Conservation (phyloP, 2,797 vertebrate genomes). For the Phyllotis vaccarum region DNA sequence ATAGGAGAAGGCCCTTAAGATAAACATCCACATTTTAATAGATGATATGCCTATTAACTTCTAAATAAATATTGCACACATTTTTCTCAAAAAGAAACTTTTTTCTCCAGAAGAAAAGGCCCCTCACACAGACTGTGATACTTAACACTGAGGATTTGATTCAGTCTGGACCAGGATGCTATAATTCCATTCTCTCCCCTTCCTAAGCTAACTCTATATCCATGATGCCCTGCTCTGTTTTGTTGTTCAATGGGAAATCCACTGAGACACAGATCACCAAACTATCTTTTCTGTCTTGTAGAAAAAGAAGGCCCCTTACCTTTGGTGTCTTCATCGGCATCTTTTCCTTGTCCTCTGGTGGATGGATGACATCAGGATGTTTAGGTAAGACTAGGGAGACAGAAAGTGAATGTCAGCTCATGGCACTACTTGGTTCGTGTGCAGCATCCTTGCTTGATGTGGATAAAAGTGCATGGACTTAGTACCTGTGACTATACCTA, state of each 20-base stretch:
- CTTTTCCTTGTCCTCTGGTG: accelerated
- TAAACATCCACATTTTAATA: neutral
- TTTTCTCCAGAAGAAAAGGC: neutral
- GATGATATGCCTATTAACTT: neutral
- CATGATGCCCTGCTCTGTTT: neutral
- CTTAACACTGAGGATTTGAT: neutral
- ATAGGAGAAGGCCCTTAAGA: neutral
- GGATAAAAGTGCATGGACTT: neutral
- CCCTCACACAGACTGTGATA: neutral
- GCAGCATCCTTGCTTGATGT: neutral
- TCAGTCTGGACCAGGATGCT: neutral
- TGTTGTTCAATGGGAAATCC: neutral
- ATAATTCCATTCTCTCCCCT: neutral
- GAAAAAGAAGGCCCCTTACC: neutral
- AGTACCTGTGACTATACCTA: neutral
- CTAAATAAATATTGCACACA: neutral
- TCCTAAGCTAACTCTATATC: neutral
- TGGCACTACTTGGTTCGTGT: neutral
- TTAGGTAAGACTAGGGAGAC: neutral
- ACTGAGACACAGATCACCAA: neutral
- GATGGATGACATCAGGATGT: too few relatives aligned
- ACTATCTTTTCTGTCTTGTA: neutral
- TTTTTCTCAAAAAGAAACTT: too few relatives aligned
- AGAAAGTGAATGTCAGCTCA: neutral
- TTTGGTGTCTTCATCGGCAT: accelerated